phyloP scores from a whole-genome alignment of 1,140 invertebrate genomes.

The Brachystomella parvula region DNA sequence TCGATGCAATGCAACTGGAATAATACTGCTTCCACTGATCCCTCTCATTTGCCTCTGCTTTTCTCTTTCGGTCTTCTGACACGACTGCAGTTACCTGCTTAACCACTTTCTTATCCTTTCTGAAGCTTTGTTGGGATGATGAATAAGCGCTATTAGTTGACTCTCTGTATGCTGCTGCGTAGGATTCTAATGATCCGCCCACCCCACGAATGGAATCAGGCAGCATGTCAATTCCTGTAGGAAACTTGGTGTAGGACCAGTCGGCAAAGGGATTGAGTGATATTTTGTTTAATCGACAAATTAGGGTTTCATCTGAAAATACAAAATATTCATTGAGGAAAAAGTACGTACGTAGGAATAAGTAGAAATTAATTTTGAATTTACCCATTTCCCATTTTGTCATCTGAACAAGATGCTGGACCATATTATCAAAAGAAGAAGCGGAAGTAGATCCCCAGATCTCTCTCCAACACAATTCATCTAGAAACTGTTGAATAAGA shows the following conservation, averaged over 20 bases:
- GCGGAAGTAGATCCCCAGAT: slow-evolving; percentile 63
- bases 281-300: slow-evolving; percentile 55
- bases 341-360: neutral
- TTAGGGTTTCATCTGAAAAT: slow-evolving; percentile 44
- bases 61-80: too few relatives aligned
- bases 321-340: neutral
- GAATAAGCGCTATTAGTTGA: too few relatives aligned
- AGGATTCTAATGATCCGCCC: neutral
- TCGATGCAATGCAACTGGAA: neutral
- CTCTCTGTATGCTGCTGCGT: too few relatives aligned
- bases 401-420: slow-evolving; percentile 66
- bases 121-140: too few relatives aligned
- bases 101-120: too few relatives aligned
- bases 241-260: slow-evolving; percentile 54
- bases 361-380: slow-evolving; percentile 32
- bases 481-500: slow-evolving; percentile 80
- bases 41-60: neutral
- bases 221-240: slow-evolving; percentile 29
- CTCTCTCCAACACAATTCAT: slow-evolving; percentile 73
- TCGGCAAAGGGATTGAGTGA: slow-evolving; percentile 69
- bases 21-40: too few relatives aligned
- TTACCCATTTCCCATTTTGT: slow-evolving; percentile 54
- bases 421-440: slow-evolving; percentile 72
- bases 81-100: too few relatives aligned
- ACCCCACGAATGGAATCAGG: slow-evolving; percentile 24